A percentile compares a stretch with the other conserved stretches of the same genome.
Evolutionary conservation across 2,113 vertebrate species (phyloP).

Genomic region (Aspidoscelis tigris): DNA sequence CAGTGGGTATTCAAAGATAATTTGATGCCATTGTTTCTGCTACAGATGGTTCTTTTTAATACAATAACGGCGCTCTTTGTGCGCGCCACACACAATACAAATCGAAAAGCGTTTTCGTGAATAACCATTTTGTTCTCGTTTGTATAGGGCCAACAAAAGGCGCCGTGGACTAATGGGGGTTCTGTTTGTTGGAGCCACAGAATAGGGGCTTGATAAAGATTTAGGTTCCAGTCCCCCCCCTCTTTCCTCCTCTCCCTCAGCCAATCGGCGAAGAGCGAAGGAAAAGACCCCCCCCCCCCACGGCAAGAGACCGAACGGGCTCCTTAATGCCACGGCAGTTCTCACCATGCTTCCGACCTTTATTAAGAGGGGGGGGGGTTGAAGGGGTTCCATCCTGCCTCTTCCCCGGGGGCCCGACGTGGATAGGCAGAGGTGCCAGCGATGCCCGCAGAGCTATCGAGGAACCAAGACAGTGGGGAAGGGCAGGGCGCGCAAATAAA

Average conservation of each 20-base stretch:
- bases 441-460: too few species aligned
- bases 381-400: too few species aligned
- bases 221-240: slow-evolving; percentile 74
- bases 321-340: too few species aligned
- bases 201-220: slow-evolving; percentile 99
- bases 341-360: too few species aligned
- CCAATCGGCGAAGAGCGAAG: slow-evolving; percentile 56
- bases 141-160: slow-evolving; percentile 99
- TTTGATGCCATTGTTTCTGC: slow-evolving; percentile 99
- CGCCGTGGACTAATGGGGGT: slow-evolving; percentile 97
- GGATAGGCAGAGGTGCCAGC: too few species aligned
- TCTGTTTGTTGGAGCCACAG: slow-evolving; percentile 98
- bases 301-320: slow-evolving; percentile 80
- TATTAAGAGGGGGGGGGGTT: too few species aligned
- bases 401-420: too few species aligned
- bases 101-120: slow-evolving; percentile 99
- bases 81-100: slow-evolving; percentile 99
- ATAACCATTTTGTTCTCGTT: slow-evolving; percentile 99
- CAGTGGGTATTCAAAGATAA: slow-evolving; percentile 99
- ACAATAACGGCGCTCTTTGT: slow-evolving; percentile 99
- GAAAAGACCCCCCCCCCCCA: slow-evolving; percentile 78
- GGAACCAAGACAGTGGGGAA: too few species aligned
- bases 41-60: slow-evolving; percentile 99
- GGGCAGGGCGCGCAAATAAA: too few species aligned
- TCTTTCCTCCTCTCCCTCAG: not conserved